A percentile compares a stretch with the other conserved stretches of the same genome.
Evolutionary conservation across 2,888 invertebrate genomes (phyloP).

Genomic region (Notocelia uddmanniana): DNA sequence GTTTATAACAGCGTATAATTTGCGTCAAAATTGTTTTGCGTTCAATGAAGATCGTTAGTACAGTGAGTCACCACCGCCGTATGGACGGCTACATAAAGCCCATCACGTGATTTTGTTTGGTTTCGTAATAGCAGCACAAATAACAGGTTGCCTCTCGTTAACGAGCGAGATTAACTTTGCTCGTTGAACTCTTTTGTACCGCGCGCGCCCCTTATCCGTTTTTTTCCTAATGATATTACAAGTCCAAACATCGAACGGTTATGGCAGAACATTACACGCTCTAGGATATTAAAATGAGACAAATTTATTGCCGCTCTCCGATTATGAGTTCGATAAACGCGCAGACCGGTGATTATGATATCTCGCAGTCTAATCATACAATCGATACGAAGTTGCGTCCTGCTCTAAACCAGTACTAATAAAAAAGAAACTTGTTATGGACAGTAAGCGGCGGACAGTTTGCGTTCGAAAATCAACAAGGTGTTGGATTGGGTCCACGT

Average conservation of each 20-base stretch:
- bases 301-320: conserved; percentile 83
- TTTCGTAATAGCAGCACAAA: conserved; percentile 76
- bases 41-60: conserved; percentile 75
- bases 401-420: conserved; percentile 84
- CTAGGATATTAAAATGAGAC: conserved; percentile 84
- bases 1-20: conserved; percentile 80
- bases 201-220: conserved; percentile 56
- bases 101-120: conserved; percentile 81
- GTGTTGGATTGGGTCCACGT: conserved; percentile 64
- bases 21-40: conserved; percentile 81
- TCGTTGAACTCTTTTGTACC: conserved; percentile 81
- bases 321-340: conserved; percentile 84
- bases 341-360: conserved; percentile 85
- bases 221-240: conserved; percentile 65
- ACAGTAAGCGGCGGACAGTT: conserved; percentile 77
- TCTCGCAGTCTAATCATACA: conserved; percentile 81
- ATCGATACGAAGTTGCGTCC: conserved; percentile 82
- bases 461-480: conserved; percentile 83
- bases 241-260: conserved; percentile 69
- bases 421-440: conserved; percentile 84
- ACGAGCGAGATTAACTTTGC: conserved; percentile 71
- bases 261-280: conserved; percentile 76
- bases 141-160: conserved; percentile 74
- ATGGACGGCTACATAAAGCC: conserved; percentile 56
- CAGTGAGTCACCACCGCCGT: conserved; percentile 62